Base-by-base conservation (phyloP, 2,113 vertebrate genomes). In the Cyanoderma ruficeps region DNA sequence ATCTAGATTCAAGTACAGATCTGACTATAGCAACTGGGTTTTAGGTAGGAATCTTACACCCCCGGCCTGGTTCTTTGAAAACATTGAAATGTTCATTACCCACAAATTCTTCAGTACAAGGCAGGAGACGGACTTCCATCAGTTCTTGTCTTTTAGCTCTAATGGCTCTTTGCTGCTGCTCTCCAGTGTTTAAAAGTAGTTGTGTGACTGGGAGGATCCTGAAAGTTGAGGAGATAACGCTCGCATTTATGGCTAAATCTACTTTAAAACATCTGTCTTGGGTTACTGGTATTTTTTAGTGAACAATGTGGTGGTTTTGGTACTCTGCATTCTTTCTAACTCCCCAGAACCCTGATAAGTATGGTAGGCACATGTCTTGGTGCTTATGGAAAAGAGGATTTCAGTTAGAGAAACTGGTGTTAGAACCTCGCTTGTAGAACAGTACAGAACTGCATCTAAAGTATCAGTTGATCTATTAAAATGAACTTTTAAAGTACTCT, bases 401-500 rank as follows among this genome's bases (percentile, higher is more conserved):
- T 92, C 84, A 89, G 82, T 78, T 76, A 64, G 90, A 93, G 75
- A 75, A 87, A 67, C 61, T 93, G 93, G 81, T 88, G 89, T 93
- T 95, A 96, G 83, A 80, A 52, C 69, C 87, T 95, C 1, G 47
- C 79, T 91, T 93, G 95, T 95, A 96, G 70, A 90, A 79, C 92
- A 96, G 87, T 94, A 86, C 94, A 96, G 89, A 74, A 94, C 77
- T 35, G 83, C 90, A 79, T 79, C 76, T 95, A 42, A 94, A 94
- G 67, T 79, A 88, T 93, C 70, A 41, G 5, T 93, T 83, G 85
- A 68, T 82, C 52, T 96, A 49, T 91, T 87, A 56, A 90, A 95
- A 89, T 74, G 75, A 95, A 60, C 33, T 84, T 93, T 91, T 87
- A 75, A 92, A 96, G 69, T 93, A 96, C 72, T 96, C 68, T 90